Base-by-base conservation (phyloP, 2,888 invertebrate species). In the Lepidocyrtinus sp. region DNA sequence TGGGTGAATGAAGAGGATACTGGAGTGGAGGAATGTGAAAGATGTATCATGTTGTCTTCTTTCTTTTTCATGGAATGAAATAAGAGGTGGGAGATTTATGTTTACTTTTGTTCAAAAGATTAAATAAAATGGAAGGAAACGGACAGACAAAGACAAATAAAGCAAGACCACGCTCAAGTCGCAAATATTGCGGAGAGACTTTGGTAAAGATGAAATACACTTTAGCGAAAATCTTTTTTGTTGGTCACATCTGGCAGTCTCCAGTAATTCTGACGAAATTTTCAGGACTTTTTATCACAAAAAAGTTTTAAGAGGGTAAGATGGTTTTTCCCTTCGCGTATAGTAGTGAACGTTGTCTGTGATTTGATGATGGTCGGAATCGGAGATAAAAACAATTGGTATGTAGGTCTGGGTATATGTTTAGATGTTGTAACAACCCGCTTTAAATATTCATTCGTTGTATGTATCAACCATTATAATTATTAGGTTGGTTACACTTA, bases 51-150 rank as follows among this genome's bases (percentile, higher is more conserved):
- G 55, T 55, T 55, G 55, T 55, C 2, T 55, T 55, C n/a, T n/a
- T 3, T 17, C 55, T 55, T 55, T 55, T 55, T 17, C 55, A 55
- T 3, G 36, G 55, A n/a, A 55, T 55, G 55, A 55, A 12, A 12
- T 36, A 9, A 12, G 36, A 55, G 2, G 55, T 9, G n/a, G 55
- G 17, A 55, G 17, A 55, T 55, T 55, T 55, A 55, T 55, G 55
- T 55, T 55, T 55, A n/a, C 17, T 55, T 55, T n/a, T 55, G n/a
- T 55, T n/a, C 55, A 55, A 55, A 55, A n/a, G 55, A 55, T 55
- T 55, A 55, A 55, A 55, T 55, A n/a, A 55, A 55, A 55, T n/a
- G 17, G 55, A n/a, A n/a, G 5, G 36, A 12, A 36, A 12, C 12
- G 36, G 12, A 12, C 7, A 55, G n/a, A 55, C 55, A 55, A 55